Evolutionary conservation across 2,888 invertebrate genomes (phyloP), one percentile per base, ranked within the genome.

Genomic region (Stramonita haemastoma): DNA sequence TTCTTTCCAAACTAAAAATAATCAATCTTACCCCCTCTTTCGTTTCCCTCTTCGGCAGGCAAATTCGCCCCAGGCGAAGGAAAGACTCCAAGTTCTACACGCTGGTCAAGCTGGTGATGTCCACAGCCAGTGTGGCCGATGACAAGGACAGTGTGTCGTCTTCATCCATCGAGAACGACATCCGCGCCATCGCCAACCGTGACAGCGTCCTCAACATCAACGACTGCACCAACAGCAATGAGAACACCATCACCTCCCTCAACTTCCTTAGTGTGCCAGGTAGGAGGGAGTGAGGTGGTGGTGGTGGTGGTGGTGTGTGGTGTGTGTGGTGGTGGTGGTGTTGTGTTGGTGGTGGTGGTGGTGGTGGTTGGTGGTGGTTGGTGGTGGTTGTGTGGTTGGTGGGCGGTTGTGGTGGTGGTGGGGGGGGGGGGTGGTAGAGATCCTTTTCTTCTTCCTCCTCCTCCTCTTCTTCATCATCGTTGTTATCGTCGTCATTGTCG

Each of bases 61-160:
- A 91, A 91, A 83, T 92, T 91, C 84, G 92, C 92, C 5, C 92
- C 92, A 0, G 92, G n/a, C 86, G 92, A n/a, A 89, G 92, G 34
- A 92, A 92, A 34, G 92, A 92, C 87, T 92, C 92, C 89, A 92
- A 91, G 89, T 92, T 92, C 90, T 92, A 92, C 90, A 90, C 91
- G 11, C 88, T 92, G 85, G 92, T 92, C 34, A 92, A 91, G 87
- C 91, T 92, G 79, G 92, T 92, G 26, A 92, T 92, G 92, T 91
- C 91, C 86, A 92, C 92, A 11, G 92, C 92, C 17, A 91, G 91
- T 26, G 91, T 92, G 34, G 90, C 90, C n/a, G 91, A 91, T 87
- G 91, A 91, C 88, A 91, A 90, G 66, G 91, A 92, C 89, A 90
- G 91, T 34, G 90, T 91, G 81, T 90, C 90, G 26, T 89, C 91